Evolutionary conservation across 2,888 invertebrate species (phyloP).

Genomic region (Galerucella pusilla): DNA sequence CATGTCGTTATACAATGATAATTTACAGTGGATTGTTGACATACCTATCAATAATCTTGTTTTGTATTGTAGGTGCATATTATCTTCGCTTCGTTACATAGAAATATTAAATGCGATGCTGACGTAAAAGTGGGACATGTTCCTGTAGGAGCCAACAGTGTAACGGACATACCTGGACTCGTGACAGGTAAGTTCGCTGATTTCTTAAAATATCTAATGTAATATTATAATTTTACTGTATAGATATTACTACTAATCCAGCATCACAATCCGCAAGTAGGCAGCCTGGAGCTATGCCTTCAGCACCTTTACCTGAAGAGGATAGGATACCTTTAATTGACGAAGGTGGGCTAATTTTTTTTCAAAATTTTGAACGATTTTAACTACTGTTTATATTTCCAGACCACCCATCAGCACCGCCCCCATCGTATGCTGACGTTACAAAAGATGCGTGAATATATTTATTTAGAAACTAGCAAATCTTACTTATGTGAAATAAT

Average conservation of each 20-base stretch:
- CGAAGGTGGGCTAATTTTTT: background rate
- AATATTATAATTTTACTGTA: background rate
- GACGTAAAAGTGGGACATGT: slow-evolving; percentile 8
- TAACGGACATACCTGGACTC: background rate
- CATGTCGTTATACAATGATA: too few species aligned
- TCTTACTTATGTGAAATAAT: too few species aligned
- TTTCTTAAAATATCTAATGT: background rate
- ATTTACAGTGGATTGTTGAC: too few species aligned
- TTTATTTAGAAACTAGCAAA: too few species aligned
- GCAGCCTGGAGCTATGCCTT: background rate
- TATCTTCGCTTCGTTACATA: background rate
- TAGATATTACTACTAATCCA: background rate
- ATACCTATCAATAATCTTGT: background rate
- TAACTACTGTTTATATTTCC: background rate
- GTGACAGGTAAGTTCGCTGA: background rate
- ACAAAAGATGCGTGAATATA: background rate
- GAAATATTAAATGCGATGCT: slow-evolving; percentile 8
- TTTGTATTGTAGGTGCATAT: background rate
- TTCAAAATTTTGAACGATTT: background rate
- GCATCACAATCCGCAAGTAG: background rate
- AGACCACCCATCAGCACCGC: background rate
- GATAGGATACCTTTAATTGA: background rate
- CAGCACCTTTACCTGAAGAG: background rate
- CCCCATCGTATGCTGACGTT: background rate
- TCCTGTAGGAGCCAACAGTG: background rate